These are phyloP conservation scores for Ornithorhynchus anatinus DNA, from an alignment of 2,113 vertebrate genomes.

Conservation along the genomic window DNA sequence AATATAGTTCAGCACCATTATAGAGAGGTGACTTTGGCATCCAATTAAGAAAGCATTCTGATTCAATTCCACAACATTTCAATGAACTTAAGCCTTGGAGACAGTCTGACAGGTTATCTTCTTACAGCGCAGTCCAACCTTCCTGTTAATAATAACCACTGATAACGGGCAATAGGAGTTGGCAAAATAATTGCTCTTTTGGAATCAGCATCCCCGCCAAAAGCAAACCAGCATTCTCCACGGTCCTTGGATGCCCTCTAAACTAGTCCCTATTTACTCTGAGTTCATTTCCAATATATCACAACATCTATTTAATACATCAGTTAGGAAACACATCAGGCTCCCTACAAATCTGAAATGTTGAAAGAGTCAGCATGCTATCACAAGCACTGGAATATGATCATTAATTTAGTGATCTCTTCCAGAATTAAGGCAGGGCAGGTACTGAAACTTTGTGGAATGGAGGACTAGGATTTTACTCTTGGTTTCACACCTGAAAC, in stretches of 20 bases:
- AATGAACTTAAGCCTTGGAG: not conserved
- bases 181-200: not conserved
- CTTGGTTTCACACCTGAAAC: too few relatives aligned
- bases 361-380: not conserved
- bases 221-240: accelerated
- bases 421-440: not conserved
- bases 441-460: too few relatives aligned
- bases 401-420: not conserved
- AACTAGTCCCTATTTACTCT: not conserved
- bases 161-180: not conserved
- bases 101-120: not conserved
- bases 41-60: not conserved
- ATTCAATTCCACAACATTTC: not conserved
- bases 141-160: not conserved
- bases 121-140: not conserved
- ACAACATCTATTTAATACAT: not conserved
- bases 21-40: not conserved
- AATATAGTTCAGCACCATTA: not conserved
- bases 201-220: not conserved
- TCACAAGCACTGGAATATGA: not conserved
- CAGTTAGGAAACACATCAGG: not conserved
- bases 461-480: too few relatives aligned
- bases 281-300: not conserved
- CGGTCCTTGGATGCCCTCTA: not conserved
- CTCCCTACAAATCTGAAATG: not conserved